Evolutionary conservation across 2,888 invertebrate genomes (phyloP).

Genomic region (Masnerella sp.): DNA sequence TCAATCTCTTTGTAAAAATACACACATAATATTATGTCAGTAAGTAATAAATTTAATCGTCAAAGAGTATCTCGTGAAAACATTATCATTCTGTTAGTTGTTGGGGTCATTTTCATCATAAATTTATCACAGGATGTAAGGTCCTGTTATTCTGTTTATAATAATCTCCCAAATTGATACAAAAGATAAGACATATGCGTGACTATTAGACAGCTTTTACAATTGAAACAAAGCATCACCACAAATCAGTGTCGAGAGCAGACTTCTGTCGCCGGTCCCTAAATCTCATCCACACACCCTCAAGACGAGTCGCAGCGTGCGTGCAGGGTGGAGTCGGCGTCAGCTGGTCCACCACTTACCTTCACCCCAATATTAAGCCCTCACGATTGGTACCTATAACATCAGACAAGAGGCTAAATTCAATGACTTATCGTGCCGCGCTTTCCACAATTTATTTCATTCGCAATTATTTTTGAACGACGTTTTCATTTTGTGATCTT

Average conservation of each 20-base stretch:
- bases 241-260: slow-evolving; percentile 78
- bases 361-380: slow-evolving; percentile 78
- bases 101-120: no score
- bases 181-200: slow-evolving; percentile 49
- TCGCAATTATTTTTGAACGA: slow-evolving; percentile 53
- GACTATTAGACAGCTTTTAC: slow-evolving; percentile 64
- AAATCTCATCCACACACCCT: slow-evolving; percentile 78
- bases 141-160: no score
- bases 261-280: slow-evolving; percentile 77
- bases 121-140: no score
- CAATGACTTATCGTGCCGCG: slow-evolving; percentile 73
- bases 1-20: no score
- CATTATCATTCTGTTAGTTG: no score
- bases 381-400: slow-evolving; percentile 77
- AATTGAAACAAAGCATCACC: slow-evolving; percentile 77
- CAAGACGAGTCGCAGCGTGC: slow-evolving; percentile 77
- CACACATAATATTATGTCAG: no score
- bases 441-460: slow-evolving; percentile 58
- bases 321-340: slow-evolving; percentile 77
- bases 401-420: slow-evolving; percentile 76
- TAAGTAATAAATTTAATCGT: no score
- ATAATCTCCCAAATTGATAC: slow-evolving; percentile 1
- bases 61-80: no score
- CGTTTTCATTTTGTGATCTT: slow-evolving; percentile 45
- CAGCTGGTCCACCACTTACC: slow-evolving; percentile 81